A percentile compares a stretch with the other conserved stretches of the same genome.
Evolutionary conservation across 2,888 invertebrate species (phyloP).

Genomic region (Eilema caniola): DNA sequence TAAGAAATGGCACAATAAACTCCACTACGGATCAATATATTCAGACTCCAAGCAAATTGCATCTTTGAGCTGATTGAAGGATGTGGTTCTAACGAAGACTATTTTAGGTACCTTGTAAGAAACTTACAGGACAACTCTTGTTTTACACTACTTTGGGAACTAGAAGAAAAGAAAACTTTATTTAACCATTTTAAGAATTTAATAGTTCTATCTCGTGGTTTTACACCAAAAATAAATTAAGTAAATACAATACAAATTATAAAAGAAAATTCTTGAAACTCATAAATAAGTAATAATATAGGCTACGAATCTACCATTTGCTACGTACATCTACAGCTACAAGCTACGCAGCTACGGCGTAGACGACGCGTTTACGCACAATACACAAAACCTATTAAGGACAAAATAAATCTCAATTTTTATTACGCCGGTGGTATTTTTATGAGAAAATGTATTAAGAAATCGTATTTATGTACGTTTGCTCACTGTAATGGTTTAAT

Average conservation of each 20-base stretch:
- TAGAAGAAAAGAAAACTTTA: no score
- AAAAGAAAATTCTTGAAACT: not conserved
- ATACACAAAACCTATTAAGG: slow-evolving; percentile 20
- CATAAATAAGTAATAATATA: slow-evolving; percentile 1
- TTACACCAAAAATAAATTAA: no score
- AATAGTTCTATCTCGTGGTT: no score
- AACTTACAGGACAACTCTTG: no score
- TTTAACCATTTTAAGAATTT: no score
- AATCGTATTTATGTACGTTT: slow-evolving; percentile 27
- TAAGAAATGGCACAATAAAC: no score
- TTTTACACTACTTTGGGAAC: no score
- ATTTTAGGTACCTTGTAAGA: no score
- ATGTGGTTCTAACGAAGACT: no score
- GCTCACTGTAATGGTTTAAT: slow-evolving; percentile 35
- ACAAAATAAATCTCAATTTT: slow-evolving; percentile 30
- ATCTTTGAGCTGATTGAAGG: no score
- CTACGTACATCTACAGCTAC: slow-evolving; percentile 37
- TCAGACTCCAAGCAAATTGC: no score
- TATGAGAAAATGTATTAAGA: slow-evolving; percentile 35
- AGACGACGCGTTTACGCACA: slow-evolving; percentile 36
- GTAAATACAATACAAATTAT: not conserved
- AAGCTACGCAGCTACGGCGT: slow-evolving; percentile 35
- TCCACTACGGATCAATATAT: no score
- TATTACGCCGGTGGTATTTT: slow-evolving; percentile 18
- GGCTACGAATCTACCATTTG: slow-evolving; percentile 33